Base-by-base conservation (phyloP, 2,113 vertebrate genomes). In the Corythoichthys haematopterus region DNA sequence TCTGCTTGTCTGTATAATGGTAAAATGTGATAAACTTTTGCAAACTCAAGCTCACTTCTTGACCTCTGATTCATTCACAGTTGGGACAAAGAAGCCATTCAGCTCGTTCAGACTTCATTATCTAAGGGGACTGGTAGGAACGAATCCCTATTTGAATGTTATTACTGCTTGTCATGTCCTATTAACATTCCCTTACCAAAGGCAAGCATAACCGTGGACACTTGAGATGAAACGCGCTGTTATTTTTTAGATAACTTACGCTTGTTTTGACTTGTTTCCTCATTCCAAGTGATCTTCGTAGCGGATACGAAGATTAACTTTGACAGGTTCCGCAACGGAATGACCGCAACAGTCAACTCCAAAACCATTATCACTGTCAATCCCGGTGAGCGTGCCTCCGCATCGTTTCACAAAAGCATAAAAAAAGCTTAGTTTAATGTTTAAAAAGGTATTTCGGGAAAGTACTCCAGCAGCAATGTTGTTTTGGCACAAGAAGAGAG, bases 321-420 rank as follows among this genome's bases (percentile, higher is more conserved):
- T 91, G 96, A 99, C 89, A 94, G 90, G 84, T 99, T 95, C 83
- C 93, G 95, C 76, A 94, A 92, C 68, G 79, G 91, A 78, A 99
- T 99, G 97, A 86, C 88, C 71, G 95, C 97, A 70, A 94, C 94
- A 8, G 90, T 94, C 65, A 95, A 91, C 81, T 94, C 94, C 45
- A 99, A 95, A 90, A 98, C 94, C 75, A 95, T 99, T 74, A 93
- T 98, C 69, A 99, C 97, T 64, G 88, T 94, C 47, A 96, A 98
- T 71, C 97, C 97, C 79, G 95, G 97, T 99, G 92, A 91, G 88
- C 79, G 43, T 14, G 50, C 77, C 43, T 59, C 63, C 64, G 50
- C 12, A 13, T 12, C 47, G 8, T 70, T 72, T 55, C 11, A 37
- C 1, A 52, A 35, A 71, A 64, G 67, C 8, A 53, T 1, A 37